These are phyloP conservation scores for Escarpia spicata DNA, from an alignment of 2,888 invertebrate species.

Conservation along the genomic window DNA sequence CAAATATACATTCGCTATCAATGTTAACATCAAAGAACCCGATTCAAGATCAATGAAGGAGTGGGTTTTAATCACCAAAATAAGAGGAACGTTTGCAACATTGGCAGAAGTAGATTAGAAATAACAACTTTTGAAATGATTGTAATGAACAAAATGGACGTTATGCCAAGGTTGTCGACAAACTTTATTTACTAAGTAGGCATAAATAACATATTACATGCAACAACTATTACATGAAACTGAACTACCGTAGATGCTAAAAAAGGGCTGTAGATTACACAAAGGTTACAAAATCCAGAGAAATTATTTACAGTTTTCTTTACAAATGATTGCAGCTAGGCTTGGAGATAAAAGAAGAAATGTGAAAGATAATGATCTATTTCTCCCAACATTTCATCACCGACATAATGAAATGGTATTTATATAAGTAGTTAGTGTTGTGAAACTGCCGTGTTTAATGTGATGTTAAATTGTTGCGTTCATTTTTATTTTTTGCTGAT, in stretches of 20 bases:
- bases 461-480: neutral
- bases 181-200: neutral
- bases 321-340: neutral
- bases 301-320: neutral
- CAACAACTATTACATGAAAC: neutral
- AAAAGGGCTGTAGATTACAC: neutral
- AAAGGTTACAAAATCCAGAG: neutral
- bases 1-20: no score
- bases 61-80: neutral
- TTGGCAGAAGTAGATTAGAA: neutral
- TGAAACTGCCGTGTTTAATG: constrained; percentile 8
- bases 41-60: no score
- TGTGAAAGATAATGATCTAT: neutral
- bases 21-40: no score
- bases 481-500: neutral
- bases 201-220: neutral
- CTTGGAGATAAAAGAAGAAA: neutral
- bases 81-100: neutral
- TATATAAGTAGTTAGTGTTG: constrained; percentile 4
- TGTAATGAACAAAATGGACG: neutral
- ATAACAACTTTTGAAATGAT: no score
- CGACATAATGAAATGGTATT: neutral
- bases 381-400: neutral
- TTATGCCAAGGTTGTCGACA: neutral
- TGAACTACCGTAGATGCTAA: neutral